These are phyloP conservation scores for Caenorhabditis remanei DNA, from an alignment of 1,140 invertebrate genomes.

Conservation along the genomic window DNA sequence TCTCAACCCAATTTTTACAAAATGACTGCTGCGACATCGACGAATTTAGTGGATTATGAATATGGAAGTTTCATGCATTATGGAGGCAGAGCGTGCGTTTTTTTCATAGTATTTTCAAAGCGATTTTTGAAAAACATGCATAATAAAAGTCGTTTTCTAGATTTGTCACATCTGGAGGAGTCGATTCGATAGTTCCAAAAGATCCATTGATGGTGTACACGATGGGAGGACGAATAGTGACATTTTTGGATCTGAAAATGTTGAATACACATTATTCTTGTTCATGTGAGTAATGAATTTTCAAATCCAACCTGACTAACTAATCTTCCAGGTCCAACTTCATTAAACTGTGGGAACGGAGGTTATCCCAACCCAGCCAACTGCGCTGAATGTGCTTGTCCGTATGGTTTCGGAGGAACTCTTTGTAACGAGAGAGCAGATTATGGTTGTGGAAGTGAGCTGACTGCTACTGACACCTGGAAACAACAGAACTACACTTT, in stretches of 20 bases:
- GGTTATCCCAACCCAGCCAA: conserved; percentile 43
- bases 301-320: background rate
- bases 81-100: conserved; percentile 16
- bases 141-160: background rate
- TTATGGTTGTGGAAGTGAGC: conserved; percentile 50
- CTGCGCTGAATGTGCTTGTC: conserved; percentile 47
- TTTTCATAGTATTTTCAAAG: background rate
- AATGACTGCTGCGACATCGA: background rate
- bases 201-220: conserved; percentile 26
- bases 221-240: conserved; percentile 42
- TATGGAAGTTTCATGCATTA: conserved; percentile 63
- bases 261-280: conserved; percentile 55
- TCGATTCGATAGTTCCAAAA: conserved; percentile 49
- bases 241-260: conserved; percentile 52
- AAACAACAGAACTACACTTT: conserved; percentile 13
- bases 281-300: conserved; percentile 6
- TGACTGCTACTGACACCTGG: conserved; percentile 52
- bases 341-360: conserved; percentile 54
- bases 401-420: conserved; percentile 54
- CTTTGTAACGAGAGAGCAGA: conserved; percentile 45
- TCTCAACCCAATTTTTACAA: conserved; percentile 46
- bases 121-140: background rate
- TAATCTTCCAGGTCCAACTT: background rate
- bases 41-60: conserved; percentile 37
- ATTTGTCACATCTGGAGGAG: background rate